A percentile compares a stretch with the other conserved stretches of the same genome.
Conservation (phyloP, 1,140 invertebrate genomes). For the Tetragonula clypearis region DNA sequence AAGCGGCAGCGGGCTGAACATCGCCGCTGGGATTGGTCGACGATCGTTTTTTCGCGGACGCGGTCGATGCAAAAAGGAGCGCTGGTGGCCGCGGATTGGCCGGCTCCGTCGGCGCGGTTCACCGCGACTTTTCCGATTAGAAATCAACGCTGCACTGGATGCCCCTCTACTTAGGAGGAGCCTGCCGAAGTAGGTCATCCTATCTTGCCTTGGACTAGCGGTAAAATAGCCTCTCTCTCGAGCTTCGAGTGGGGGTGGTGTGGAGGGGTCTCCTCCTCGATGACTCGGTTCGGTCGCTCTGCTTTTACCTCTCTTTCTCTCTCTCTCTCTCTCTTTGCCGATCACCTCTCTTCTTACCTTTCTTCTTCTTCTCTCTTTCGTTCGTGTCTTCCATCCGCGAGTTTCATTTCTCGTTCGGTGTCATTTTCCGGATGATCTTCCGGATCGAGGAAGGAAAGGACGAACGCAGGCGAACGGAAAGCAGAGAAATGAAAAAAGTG, state of each 20-base stretch:
- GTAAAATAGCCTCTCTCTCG: slow-evolving; percentile 70
- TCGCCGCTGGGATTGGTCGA: slow-evolving; percentile 60
- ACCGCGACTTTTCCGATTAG: slow-evolving; percentile 79
- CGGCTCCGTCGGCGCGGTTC: slow-evolving; percentile 60
- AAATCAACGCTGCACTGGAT: slow-evolving; percentile 76
- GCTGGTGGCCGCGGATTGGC: slow-evolving; percentile 65
- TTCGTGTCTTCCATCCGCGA: neutral
- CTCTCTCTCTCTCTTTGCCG: slow-evolving; percentile 3
- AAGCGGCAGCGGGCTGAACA: slow-evolving; percentile 26
- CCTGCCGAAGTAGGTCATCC: slow-evolving; percentile 80
- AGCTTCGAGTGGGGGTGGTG: slow-evolving; percentile 62
- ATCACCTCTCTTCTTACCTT: slow-evolving; percentile 8
- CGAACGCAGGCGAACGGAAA: neutral
- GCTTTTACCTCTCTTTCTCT: slow-evolving; percentile 48
- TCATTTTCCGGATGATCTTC: neutral
- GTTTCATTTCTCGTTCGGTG: neutral
- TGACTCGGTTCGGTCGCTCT: slow-evolving; percentile 30
- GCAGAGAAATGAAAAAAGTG: neutral
- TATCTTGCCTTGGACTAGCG: slow-evolving; percentile 76
- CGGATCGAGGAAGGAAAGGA: neutral
- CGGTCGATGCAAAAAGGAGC: slow-evolving; percentile 55
- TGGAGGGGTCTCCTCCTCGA: slow-evolving; percentile 63
- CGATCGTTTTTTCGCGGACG: slow-evolving; percentile 48
- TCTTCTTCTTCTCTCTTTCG: neutral
- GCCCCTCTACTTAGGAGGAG: slow-evolving; percentile 81